These are phyloP conservation scores for Scleropages formosus DNA, from an alignment of 2,797 vertebrate genomes.

Conservation along the genomic window DNA sequence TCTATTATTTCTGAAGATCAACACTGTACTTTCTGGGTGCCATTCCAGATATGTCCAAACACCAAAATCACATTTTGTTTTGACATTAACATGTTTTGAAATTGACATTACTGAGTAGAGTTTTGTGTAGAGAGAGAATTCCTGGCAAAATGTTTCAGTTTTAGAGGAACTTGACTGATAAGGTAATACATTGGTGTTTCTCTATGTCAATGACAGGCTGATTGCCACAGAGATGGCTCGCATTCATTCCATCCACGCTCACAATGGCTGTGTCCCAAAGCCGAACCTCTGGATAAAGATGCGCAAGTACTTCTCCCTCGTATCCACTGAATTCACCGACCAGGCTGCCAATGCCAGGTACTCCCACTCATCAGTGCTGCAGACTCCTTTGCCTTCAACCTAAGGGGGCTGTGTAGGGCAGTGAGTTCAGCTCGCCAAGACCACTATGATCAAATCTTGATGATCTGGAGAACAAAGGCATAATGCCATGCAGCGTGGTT, in stretches of 20 bases:
- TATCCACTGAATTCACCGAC: slow-evolving; percentile 84
- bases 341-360: slow-evolving; percentile 82
- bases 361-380: neutral
- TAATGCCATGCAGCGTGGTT: neutral
- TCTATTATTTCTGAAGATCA: neutral
- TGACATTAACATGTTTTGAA: no score
- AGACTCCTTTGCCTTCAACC: neutral
- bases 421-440: neutral
- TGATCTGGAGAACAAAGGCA: no score
- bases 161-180: no score
- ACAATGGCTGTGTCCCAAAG: slow-evolving; percentile 89
- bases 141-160: no score
- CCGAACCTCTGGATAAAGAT: slow-evolving; percentile 92
- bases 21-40: neutral
- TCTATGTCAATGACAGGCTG: slow-evolving; percentile 63
- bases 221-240: slow-evolving; percentile 91
- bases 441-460: no score
- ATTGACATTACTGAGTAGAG: no score
- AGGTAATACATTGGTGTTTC: no score
- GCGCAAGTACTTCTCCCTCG: slow-evolving; percentile 83
- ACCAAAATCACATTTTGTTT: no score
- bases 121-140: no score
- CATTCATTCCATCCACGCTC: slow-evolving; percentile 88
- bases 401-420: no score
- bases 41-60: neutral